Conservation (phyloP, 2,797 vertebrate genomes). For the Spheniscus humboldti region DNA sequence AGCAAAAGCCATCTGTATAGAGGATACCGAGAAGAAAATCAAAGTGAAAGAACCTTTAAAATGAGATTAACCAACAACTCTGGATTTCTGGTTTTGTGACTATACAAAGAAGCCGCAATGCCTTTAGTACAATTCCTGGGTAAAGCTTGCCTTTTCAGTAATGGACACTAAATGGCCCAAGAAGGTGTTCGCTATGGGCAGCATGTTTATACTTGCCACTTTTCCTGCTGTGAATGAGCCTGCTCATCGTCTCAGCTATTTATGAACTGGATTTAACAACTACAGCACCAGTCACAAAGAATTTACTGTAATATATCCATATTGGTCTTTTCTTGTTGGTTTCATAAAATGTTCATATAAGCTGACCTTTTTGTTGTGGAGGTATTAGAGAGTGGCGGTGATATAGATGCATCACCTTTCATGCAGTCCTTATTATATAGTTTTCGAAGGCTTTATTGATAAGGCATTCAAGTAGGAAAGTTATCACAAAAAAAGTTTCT, state of each 20-base stretch:
- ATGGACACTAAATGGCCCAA: background rate
- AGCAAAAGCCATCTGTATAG: background rate
- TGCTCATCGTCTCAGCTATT: background rate
- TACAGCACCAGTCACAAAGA: background rate
- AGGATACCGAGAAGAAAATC: background rate
- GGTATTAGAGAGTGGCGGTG: background rate
- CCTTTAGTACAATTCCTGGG: background rate
- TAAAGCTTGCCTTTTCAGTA: background rate
- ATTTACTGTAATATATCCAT: background rate
- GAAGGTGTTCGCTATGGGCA: background rate
- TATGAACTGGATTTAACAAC: background rate
- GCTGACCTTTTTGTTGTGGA: background rate
- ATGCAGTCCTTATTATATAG: rapidly evolving
- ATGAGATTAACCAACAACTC: background rate
- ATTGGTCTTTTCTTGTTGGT: background rate
- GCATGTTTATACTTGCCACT: background rate
- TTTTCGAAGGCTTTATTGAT: background rate
- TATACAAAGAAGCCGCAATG: background rate
- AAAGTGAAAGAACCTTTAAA: background rate
- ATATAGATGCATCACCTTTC: background rate
- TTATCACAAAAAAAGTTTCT: background rate
- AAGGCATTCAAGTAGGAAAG: background rate
- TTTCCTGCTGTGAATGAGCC: background rate
- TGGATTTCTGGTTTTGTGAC: background rate
- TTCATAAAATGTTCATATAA: background rate